Base-by-base conservation (phyloP, 2,113 vertebrate genomes). In the Plestiodon gilberti region DNA sequence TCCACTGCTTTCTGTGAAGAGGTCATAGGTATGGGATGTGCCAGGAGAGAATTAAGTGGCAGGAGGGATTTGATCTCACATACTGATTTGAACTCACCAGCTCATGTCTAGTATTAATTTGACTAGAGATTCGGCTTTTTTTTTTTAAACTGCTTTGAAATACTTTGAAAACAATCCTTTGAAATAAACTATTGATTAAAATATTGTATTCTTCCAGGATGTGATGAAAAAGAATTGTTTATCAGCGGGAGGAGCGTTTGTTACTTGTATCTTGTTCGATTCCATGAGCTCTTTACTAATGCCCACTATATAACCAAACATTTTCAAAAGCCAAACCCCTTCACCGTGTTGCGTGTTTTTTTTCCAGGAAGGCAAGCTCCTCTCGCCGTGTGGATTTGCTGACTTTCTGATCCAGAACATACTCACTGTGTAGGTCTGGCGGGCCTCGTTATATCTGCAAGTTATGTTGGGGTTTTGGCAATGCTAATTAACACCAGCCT, bases 391-490 rank as follows among this genome's bases (percentile, higher is more conserved):
- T 90, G 88, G 81, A 38, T 0, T 77, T 67, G 75, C 83, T 87
- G 91, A 91, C 67, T 52, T 80, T 80, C 89, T 88, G 88, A 40
- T 78, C 86, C 88, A 94, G 92, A 93, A 87, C 15, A 86, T 67
- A 83, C 87, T 85, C 87, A 87, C 76, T 93, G 82, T 65, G 83
- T 89, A 78, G 76, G 88, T 92, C 90, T 93, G 88, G 43, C 43
- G 43, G 43, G 90, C 88, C 38, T 90, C 88, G 10, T 94, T 85
- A 91, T 74, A 78, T 90, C 43, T 1, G 87, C 75, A 83, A 93
- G 91, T 92, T 93, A 93, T 93, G 94, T 85, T 52, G 73, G 92
- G 91, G 89, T 15, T 95, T 94, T 93, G 94, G 94, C 92, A 94
- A 78, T 78, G 81, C 86, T 82, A 81, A 71, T 90, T 55, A 61